These are phyloP conservation scores for Scylla paramamosain DNA, from an alignment of 1,140 invertebrate genomes.

Conservation along the genomic window DNA sequence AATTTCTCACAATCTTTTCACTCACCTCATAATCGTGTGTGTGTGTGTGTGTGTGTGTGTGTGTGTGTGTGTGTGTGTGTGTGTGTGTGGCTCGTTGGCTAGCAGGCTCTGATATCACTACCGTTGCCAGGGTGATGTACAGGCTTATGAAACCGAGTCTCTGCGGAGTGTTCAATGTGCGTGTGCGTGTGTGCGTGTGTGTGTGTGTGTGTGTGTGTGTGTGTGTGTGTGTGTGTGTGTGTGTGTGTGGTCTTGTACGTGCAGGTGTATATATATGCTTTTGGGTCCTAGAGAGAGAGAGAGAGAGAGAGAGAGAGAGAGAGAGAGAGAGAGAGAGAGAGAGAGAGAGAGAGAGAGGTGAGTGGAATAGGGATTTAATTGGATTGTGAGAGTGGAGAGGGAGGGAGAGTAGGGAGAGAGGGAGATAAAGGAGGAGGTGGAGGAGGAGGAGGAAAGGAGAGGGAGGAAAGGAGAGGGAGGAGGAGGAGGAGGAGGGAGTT, in stretches of 20 bases:
- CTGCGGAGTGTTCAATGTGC: neutral
- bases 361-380: neutral
- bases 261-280: no score
- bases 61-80: conserved; percentile 24
- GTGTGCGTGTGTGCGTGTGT: conserved; percentile 25
- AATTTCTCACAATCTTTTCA: no score
- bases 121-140: no score
- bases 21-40: neutral
- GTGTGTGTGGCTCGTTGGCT: neutral
- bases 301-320: no score
- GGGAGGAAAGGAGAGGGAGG: neutral
- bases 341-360: neutral
- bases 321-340: no score
- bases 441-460: neutral
- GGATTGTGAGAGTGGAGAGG: no score
- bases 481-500: neutral
- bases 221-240: neutral
- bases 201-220: conserved; percentile 36
- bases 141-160: no score
- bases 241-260: neutral
- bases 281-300: no score
- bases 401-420: no score
- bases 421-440: neutral
- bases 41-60: conserved; percentile 31
- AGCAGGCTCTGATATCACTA: no score